A percentile compares a stretch with the other conserved stretches of the same genome.
Evolutionary conservation across 2,888 invertebrate species (phyloP).

Genomic region (Trichopria drosophilae): DNA sequence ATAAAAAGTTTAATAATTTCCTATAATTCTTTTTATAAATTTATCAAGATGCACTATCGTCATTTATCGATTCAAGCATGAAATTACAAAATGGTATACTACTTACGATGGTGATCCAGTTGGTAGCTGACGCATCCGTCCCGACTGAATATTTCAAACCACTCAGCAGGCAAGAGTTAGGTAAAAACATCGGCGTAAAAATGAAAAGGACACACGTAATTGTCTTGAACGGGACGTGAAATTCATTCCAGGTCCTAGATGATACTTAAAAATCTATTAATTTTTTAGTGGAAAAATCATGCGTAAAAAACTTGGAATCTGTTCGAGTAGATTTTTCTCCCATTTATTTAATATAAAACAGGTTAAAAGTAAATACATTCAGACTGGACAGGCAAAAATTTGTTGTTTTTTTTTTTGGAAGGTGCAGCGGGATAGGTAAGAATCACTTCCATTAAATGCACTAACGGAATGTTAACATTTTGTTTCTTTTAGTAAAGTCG

Average conservation of each 20-base stretch:
- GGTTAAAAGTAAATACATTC: too few species aligned
- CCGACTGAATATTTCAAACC: conserved; percentile 23
- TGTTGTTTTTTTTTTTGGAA: too few species aligned
- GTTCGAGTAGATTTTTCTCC: too few species aligned
- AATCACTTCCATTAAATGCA: too few species aligned
- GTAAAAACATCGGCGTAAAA: conserved; percentile 32
- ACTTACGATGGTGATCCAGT: conserved; percentile 5
- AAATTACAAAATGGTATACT: conserved; percentile 4
- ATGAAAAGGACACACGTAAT: conserved; percentile 18
- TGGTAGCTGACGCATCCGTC: not conserved
- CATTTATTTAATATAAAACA: too few species aligned
- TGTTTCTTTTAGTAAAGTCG: too few species aligned
- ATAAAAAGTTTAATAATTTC: too few species aligned
- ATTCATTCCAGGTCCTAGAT: conserved; percentile 24
- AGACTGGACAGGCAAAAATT: too few species aligned
- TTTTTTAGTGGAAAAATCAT: not conserved
- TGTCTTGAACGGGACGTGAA: conserved; percentile 20
- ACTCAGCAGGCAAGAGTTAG: conserved; percentile 48
- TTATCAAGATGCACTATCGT: too few species aligned
- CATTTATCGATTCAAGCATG: not conserved
- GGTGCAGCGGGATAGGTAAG: too few species aligned
- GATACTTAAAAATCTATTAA: conserved; percentile 7
- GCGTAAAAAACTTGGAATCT: not conserved
- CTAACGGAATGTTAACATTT: too few species aligned
- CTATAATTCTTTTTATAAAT: not conserved